Conservation (phyloP, 1,140 invertebrate species). For the Lamellibrachia luymesi region DNA sequence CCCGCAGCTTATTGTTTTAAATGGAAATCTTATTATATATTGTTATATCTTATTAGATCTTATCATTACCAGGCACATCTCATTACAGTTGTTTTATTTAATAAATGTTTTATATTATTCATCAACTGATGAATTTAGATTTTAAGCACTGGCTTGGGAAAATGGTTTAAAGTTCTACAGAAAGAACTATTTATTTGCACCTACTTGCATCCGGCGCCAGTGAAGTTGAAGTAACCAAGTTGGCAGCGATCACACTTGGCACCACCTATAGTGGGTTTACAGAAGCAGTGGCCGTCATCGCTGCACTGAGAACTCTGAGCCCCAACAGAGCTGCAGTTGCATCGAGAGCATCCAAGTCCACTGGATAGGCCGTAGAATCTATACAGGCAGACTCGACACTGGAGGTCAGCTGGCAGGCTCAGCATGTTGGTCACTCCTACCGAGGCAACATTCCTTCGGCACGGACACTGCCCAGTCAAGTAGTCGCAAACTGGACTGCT, state of each 20-base stretch:
- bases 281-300: conserved; percentile 76
- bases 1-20: too few relatives aligned
- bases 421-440: conserved; percentile 65
- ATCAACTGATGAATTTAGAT: too few relatives aligned
- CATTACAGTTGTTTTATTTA: too few relatives aligned
- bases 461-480: conserved; percentile 89
- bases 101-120: too few relatives aligned
- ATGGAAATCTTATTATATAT: too few relatives aligned
- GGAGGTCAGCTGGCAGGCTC: conserved; percentile 72
- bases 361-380: conserved; percentile 59
- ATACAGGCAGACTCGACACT: conserved; percentile 91
- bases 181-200: background rate
- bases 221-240: conserved; percentile 78
- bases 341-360: conserved; percentile 56
- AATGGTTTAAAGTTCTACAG: background rate
- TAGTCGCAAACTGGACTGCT: conserved; percentile 93
- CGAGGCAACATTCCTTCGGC: conserved; percentile 82
- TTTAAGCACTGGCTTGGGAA: background rate
- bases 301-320: conserved; percentile 72
- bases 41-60: too few relatives aligned
- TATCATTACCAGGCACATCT: too few relatives aligned
- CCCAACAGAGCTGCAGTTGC: conserved; percentile 77
- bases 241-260: conserved; percentile 75
- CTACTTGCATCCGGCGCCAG: conserved; percentile 71
- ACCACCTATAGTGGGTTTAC: conserved; percentile 78